Evolutionary conservation across 2,113 vertebrate genomes (phyloP).

Genomic region (Thinocorus orbignyianus): DNA sequence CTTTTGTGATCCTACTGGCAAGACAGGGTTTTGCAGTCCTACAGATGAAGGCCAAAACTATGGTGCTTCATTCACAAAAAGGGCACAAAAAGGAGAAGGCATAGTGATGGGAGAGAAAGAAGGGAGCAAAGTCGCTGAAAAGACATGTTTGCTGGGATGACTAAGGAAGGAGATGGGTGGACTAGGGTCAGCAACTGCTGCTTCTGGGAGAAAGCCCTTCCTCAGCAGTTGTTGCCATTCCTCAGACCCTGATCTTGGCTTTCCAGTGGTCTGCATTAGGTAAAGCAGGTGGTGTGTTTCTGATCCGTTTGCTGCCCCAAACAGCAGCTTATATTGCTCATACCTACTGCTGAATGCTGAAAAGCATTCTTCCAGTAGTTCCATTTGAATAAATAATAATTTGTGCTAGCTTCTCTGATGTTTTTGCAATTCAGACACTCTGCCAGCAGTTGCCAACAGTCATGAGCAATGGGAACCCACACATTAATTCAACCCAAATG

Average conservation of each 20-base stretch:
- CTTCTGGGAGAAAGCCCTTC: not conserved
- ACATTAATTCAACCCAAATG: not conserved
- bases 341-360: not conserved
- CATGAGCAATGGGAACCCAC: not conserved
- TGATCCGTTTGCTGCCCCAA: not conserved
- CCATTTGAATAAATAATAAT: not conserved
- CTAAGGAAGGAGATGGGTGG: not conserved
- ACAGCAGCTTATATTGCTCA: not conserved
- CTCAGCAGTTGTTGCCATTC: not conserved
- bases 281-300: not conserved
- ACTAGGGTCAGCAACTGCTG: not conserved
- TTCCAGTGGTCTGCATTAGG: not conserved
- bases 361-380: not conserved
- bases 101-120: not conserved
- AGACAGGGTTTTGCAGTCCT: not conserved
- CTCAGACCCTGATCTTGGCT: not conserved
- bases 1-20: not conserved
- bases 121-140: not conserved
- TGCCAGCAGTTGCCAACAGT: not conserved
- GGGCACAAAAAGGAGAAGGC: not conserved
- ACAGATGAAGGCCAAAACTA: rapidly evolving
- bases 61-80: not conserved
- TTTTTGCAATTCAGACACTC: not conserved
- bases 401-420: not conserved
- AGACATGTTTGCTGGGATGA: not conserved